Evolutionary conservation across 2,797 vertebrate species (phyloP).

Genomic region (Botia almorhae): DNA sequence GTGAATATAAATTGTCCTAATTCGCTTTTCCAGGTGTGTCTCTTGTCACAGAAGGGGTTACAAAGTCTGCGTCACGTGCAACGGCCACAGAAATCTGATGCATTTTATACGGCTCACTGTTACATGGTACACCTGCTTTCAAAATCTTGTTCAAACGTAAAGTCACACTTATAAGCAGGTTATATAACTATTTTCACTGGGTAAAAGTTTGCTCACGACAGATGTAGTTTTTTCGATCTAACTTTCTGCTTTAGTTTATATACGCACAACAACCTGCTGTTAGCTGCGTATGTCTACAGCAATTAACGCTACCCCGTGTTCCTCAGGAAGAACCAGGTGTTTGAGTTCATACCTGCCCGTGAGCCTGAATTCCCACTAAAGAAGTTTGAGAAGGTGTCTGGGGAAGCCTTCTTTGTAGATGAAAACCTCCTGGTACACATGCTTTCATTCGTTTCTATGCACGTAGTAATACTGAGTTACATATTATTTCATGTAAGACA

Average conservation of each 20-base stretch:
- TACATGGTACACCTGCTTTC: conserved; percentile 66
- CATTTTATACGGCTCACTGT: conserved; percentile 80
- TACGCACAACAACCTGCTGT: not conserved
- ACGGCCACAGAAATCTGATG: conserved; percentile 76
- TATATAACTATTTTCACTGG: not conserved
- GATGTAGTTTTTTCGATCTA: not conserved
- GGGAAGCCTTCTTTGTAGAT: conserved; percentile 80
- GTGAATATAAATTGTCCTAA: not conserved
- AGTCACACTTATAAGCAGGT: not conserved
- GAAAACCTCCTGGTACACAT: conserved; percentile 75
- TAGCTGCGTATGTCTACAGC: conserved; percentile 4
- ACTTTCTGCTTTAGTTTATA: not conserved
- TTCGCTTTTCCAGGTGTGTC: conserved; percentile 68
- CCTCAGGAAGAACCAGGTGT: conserved; percentile 80
- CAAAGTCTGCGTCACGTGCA: conserved; percentile 74
- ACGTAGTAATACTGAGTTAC: not conserved
- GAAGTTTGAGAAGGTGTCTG: conserved; percentile 81
- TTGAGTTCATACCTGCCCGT: conserved; percentile 79
- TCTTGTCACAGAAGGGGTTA: conserved; percentile 74
- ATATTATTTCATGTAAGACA: not conserved
- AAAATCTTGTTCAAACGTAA: not conserved
- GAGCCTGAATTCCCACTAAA: conserved; percentile 78
- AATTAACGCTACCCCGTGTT: not conserved
- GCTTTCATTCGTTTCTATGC: not conserved
- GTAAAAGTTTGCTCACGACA: not conserved